These are phyloP conservation scores for Fukomys damarensis DNA, from an alignment of 2,113 vertebrate species.

Conservation along the genomic window DNA sequence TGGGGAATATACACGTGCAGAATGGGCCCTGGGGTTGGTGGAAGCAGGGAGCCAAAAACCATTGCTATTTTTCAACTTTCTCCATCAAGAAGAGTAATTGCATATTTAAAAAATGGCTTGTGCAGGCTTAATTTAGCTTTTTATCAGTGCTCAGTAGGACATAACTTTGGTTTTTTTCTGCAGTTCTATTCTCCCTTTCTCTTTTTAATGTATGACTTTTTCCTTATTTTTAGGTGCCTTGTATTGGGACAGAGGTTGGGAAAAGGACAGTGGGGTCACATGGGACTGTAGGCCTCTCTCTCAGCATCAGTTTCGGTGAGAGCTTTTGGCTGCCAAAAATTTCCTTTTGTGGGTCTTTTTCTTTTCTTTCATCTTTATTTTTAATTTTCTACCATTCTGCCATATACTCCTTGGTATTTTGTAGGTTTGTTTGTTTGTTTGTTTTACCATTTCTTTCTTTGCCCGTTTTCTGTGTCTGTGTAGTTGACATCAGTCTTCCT, in stretches of 20 bases:
- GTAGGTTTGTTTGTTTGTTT: neutral
- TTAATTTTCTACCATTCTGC: neutral
- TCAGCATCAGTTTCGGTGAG: neutral
- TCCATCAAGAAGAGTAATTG: slow-evolving; percentile 55
- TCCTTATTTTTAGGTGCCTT: slow-evolving; percentile 52
- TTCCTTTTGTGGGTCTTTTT: slow-evolving; percentile 29
- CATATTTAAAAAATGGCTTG: slow-evolving; percentile 67
- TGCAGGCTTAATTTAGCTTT: slow-evolving; percentile 67
- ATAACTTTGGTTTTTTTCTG: slow-evolving; percentile 64
- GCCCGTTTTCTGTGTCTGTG: neutral
- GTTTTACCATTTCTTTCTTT: neutral
- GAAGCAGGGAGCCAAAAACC: neutral
- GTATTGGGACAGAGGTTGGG: neutral
- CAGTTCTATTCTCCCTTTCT: neutral
- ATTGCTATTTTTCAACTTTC: neutral
- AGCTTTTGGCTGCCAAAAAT: neutral
- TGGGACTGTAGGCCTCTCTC: neutral
- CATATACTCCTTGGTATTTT: slow-evolving; percentile 13
- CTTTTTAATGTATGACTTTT: slow-evolving; percentile 45
- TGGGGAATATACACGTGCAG: neutral
- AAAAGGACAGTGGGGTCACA: neutral
- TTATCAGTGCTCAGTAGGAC: slow-evolving; percentile 35
- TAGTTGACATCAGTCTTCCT: slow-evolving; percentile 29
- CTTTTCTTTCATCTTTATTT: neutral
- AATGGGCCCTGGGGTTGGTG: neutral